These are phyloP conservation scores for Mareca strepera DNA, from an alignment of 2,797 vertebrate genomes.

Conservation along the genomic window DNA sequence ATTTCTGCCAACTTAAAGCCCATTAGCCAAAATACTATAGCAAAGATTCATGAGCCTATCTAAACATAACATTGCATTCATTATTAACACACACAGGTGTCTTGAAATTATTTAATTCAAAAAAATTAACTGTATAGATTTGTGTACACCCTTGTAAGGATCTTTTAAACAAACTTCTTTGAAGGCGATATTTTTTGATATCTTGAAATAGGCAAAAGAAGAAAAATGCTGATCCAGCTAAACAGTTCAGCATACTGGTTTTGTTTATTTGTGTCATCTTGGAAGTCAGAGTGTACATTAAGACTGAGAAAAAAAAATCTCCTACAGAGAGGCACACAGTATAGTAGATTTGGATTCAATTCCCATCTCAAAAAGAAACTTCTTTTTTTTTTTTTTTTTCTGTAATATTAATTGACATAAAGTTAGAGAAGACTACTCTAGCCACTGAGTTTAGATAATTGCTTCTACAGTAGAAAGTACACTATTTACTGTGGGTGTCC, in stretches of 20 bases:
- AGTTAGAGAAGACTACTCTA: not conserved
- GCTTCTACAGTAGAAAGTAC: not conserved
- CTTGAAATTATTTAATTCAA: not conserved
- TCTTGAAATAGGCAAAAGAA: not conserved
- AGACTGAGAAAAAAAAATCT: not conserved
- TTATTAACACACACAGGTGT: not conserved
- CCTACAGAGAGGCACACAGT: not conserved
- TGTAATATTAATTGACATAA: not conserved
- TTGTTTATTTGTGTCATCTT: not conserved
- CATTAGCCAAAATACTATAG: not conserved
- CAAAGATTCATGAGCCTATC: not conserved
- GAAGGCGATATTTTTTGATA: not conserved
- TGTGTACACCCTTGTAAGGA: not conserved
- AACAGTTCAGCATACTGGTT: not conserved
- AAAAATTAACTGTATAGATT: not conserved
- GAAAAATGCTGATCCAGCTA: not conserved
- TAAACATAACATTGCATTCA: not conserved
- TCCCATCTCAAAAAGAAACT: not conserved
- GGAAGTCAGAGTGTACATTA: not conserved
- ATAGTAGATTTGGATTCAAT: not conserved
- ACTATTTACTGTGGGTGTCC: not conserved
- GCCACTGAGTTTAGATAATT: not conserved
- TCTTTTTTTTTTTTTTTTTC: not conserved
- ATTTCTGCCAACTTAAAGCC: not conserved
- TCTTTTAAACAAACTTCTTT: not conserved